phyloP scores from a whole-genome alignment of 2,113 vertebrate species.

The Trogon surrucura region DNA sequence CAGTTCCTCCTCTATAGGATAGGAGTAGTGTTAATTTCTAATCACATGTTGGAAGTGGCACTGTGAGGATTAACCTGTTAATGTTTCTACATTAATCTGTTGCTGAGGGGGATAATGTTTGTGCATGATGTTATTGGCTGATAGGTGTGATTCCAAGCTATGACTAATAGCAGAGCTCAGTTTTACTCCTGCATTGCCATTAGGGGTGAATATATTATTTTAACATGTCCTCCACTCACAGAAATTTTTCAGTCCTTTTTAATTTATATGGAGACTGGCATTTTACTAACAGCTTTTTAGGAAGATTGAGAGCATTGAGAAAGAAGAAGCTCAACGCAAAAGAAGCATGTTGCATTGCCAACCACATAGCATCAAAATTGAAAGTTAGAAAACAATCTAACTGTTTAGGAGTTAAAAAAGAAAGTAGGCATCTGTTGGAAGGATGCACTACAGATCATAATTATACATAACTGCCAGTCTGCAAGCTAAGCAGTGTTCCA shows the following conservation, averaged over 20 bases:
- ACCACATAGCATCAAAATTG: background rate
- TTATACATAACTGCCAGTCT: background rate
- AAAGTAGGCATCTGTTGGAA: constrained; percentile 29
- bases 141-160: background rate
- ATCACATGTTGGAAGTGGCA: background rate
- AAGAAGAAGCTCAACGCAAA: background rate
- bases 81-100: background rate
- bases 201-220: constrained; percentile 2
- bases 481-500: background rate
- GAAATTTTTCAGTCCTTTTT: background rate
- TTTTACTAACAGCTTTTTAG: constrained; percentile 42
- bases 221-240: background rate
- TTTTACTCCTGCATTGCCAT: background rate
- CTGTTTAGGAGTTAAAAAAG: constrained; percentile 24
- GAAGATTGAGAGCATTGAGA: background rate
- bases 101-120: fast-evolving
- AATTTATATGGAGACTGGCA: background rate
- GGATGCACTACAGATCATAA: background rate
- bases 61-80: background rate
- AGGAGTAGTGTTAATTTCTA: background rate
- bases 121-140: background rate
- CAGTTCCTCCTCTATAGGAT: background rate
- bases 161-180: background rate
- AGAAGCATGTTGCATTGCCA: background rate
- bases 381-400: background rate